Base-by-base conservation (phyloP, 2,113 vertebrate species). In the human (Homo sapiens) region DNA sequence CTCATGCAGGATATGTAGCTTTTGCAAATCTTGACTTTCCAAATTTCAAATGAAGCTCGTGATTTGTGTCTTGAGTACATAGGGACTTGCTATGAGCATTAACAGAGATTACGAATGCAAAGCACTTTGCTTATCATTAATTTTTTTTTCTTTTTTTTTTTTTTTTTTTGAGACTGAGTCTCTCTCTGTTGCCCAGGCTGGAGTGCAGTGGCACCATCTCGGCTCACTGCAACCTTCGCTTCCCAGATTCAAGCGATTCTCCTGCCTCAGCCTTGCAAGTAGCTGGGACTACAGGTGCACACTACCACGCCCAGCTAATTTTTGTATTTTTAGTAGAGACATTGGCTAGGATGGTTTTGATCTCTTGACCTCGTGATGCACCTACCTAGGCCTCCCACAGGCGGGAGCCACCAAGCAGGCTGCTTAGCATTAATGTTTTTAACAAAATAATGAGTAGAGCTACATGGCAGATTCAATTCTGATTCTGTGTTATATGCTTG, bases 341-440 rank as follows among this genome's bases (percentile, higher is more conserved):
- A 18, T 55, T 55, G 52, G 52, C 52, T 55, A 55, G 52, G 52
- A 55, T 18, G 52, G 52, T 55, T 55, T 55, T 55, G 52, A 55
- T 55, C 52, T 55, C 52, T 55, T 55, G 18, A 55, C 52, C 6
- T 20, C 0, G 18, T 55, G 52, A 55, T 55, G 18, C 18, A 55
- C 52, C 52, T 2, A 0, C 18, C 52, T 55, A 0, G 6, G 18
- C 52, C 52, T 55, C 52, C 52, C 52, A 55, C 18, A 55, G 52
- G 52, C 18, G 2, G 0, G 52, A 55, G 18, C 18, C 52, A 55
- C 50, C 52, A 55, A 20, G 6, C 52, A 6, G 18, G 52, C 79
- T 79, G 40, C 43, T 89, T 88, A 87, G 30, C 20, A 72, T 43
- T 87, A 48, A 80, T 38, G n/a, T 55, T 93, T 94, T 92, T 93